These are phyloP conservation scores for Nasonovia ribisnigri DNA, from an alignment of 2,888 invertebrate species.

Conservation along the genomic window DNA sequence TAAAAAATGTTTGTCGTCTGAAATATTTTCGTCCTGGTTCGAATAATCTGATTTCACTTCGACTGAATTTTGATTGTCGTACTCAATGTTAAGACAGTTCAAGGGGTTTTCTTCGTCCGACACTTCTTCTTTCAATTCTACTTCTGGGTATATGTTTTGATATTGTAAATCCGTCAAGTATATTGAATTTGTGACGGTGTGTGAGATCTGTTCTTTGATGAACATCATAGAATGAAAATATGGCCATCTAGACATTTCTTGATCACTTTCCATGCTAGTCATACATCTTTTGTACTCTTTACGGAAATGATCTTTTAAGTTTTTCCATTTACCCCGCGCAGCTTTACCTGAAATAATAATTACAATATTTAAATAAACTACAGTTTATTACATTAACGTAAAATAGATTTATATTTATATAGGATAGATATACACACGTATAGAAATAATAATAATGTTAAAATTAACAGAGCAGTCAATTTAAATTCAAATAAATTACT, in stretches of 20 bases:
- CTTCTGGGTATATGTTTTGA: slow-evolving; percentile 39
- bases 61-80: not conserved
- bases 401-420: not conserved
- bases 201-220: slow-evolving; percentile 47
- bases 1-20: slow-evolving; percentile 56
- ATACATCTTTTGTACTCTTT: slow-evolving; percentile 56
- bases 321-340: slow-evolving; percentile 52
- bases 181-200: not conserved
- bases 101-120: not conserved
- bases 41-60: not conserved
- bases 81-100: slow-evolving; percentile 26
- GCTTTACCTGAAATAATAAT: slow-evolving; percentile 41
- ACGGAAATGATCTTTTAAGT: slow-evolving; percentile 56
- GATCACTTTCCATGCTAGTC: not conserved
- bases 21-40: slow-evolving; percentile 40
- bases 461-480: not conserved
- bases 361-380: not conserved
- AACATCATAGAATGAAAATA: slow-evolving; percentile 55
- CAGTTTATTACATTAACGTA: not conserved
- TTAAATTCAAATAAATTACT: not conserved
- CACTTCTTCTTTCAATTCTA: not conserved
- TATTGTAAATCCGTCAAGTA: slow-evolving; percentile 29
- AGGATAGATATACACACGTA: not conserved
- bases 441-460: not conserved
- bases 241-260: slow-evolving; percentile 47